These are phyloP conservation scores for Propithecus coquereli DNA, from an alignment of 2,113 vertebrate species.

Conservation along the genomic window DNA sequence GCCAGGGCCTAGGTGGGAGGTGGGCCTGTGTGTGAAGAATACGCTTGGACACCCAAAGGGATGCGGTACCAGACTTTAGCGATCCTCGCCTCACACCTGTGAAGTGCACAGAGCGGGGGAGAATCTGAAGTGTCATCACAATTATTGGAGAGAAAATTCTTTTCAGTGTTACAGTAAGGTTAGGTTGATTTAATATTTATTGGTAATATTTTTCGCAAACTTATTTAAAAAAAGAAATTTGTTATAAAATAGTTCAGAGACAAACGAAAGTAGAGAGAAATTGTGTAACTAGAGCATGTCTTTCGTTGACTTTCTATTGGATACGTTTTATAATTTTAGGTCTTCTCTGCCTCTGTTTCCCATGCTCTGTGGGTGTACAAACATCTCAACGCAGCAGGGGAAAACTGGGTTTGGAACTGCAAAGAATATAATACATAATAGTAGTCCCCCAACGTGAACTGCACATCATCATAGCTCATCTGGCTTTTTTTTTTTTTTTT, in stretches of 20 bases:
- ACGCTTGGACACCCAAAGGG: accelerated
- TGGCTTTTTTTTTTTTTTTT: too few species aligned
- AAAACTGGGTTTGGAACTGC: not conserved
- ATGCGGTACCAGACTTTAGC: not conserved
- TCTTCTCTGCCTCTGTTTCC: not conserved
- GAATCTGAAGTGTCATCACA: not conserved
- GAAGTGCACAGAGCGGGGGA: not conserved
- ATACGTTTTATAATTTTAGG: not conserved
- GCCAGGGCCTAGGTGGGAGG: not conserved
- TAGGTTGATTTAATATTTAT: not conserved
- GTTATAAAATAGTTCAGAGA: not conserved
- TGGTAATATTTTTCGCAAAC: not conserved
- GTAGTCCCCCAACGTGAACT: not conserved
- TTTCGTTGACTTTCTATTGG: not conserved
- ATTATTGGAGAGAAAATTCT: not conserved
- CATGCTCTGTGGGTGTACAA: not conserved
- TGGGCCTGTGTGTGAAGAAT: not conserved
- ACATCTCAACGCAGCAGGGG: not conserved
- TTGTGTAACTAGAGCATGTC: not conserved
- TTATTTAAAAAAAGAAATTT: not conserved
- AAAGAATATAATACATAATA: not conserved
- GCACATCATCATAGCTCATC: too few species aligned
- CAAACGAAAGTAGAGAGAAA: not conserved
- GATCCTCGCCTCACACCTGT: not conserved
- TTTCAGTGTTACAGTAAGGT: not conserved